A percentile compares a stretch with the other conserved stretches of the same genome.
Evolutionary conservation across 2,888 invertebrate genomes (phyloP).

Genomic region (Melanophora roralis): DNA sequence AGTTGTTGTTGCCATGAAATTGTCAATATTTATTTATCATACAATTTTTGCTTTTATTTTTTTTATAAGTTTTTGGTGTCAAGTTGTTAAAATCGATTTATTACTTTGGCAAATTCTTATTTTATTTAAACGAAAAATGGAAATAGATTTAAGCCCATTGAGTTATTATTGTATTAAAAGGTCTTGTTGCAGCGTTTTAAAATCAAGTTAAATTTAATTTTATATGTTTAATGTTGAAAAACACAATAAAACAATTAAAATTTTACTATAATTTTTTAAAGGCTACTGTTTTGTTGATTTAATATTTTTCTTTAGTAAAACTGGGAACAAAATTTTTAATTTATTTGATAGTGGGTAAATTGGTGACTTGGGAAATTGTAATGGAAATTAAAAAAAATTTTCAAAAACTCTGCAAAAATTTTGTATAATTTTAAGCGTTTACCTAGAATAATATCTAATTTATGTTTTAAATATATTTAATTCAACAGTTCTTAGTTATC

Average conservation of each 20-base stretch:
- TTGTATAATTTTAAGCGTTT: too few relatives aligned
- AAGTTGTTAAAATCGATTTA: constrained; percentile 62
- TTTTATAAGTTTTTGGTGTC: constrained; percentile 49
- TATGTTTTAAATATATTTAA: too few relatives aligned
- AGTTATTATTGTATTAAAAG: background rate
- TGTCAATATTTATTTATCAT: constrained; percentile 58
- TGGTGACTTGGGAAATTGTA: too few relatives aligned
- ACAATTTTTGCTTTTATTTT: background rate
- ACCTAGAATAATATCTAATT: too few relatives aligned
- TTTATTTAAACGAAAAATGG: constrained; percentile 19
- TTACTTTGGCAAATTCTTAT: constrained; percentile 56
- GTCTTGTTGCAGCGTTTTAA: background rate
- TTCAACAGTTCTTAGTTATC: too few relatives aligned
- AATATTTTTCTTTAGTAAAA: background rate
- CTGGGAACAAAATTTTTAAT: background rate
- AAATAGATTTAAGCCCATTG: constrained; percentile 35
- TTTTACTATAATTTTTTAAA: background rate
- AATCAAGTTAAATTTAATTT: constrained; percentile 9
- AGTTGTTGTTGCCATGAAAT: constrained; percentile 38
- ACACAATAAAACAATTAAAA: constrained; percentile 45
- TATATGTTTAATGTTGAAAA: constrained; percentile 28
- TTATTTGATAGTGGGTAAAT: constrained; percentile 14
- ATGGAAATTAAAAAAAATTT: too few relatives aligned
- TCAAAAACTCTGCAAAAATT: too few relatives aligned
- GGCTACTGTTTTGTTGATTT: background rate